Base-by-base conservation (phyloP, 2,797 vertebrate genomes). In the Silurus aristotelis region DNA sequence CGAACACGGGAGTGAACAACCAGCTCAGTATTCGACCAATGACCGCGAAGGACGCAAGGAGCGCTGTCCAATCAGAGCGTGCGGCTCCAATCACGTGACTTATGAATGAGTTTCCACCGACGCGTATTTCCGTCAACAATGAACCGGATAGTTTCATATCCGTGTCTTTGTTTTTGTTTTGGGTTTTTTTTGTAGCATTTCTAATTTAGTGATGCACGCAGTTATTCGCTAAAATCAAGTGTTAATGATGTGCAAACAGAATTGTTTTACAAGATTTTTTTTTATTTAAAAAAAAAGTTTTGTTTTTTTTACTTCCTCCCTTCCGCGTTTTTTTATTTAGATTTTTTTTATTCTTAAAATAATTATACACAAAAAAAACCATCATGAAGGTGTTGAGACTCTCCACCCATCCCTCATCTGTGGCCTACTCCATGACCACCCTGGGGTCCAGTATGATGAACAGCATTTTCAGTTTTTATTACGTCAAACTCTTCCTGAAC, bases 391-490 rank as follows among this genome's bases (percentile, higher is more conserved):
- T 80, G 2, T 64, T 80, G 0, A 27, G 61, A 19, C 3, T 31
- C 0, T 58, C 75, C 9, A 60, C 77, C 14, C 94, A 96, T 80
- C 89, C 90, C 20, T 93, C 92, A 84, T 95, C 96, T 0, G 71
- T 97, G 90, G 95, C 97, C 20, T 98, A 96, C 89, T 94, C 95
- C 83, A 96, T 97, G 96, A 97, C 97, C 14, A 97, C 96, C 0
- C 92, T 99, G 48, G 97, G 97, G 1, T 92, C 96, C 66, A 90
- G 92, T 64, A 97, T 97, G 97, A 96, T 98, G 91, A 98, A 96
- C 92, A 96, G 95, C 56, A 94, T 98, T 87, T 99, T 98, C 88
- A 95, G 92, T 90, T 99, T 99, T 92, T 99, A 99, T 90, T 98
- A 96, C 0, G 95, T 99, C 17, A 98, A 99, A 90, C 94, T 99